These are phyloP conservation scores for Helogale parvula DNA, from an alignment of 2,113 vertebrate species.

Conservation along the genomic window DNA sequence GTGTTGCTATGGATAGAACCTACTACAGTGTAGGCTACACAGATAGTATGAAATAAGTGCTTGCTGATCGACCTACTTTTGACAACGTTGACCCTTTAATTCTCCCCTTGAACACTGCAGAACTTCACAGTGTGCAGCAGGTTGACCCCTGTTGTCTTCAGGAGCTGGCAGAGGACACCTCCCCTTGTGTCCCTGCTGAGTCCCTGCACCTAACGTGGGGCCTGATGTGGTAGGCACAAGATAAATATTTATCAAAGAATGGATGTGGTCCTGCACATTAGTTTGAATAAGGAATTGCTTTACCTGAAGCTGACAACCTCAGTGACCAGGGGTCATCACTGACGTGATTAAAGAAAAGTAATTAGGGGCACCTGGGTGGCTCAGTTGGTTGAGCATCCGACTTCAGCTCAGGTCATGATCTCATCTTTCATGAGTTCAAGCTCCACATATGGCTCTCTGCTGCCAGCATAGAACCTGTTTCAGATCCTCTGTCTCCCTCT, in stretches of 20 bases:
- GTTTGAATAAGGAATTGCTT: not conserved
- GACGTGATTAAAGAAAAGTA: not conserved
- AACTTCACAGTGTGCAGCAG: no score
- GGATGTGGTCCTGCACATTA: not conserved
- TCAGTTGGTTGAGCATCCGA: no score
- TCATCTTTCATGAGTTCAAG: no score
- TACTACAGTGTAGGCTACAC: not conserved
- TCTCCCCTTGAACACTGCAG: not conserved
- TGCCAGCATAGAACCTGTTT: no score
- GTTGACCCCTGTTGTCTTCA: fast-evolving
- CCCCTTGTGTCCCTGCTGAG: not conserved
- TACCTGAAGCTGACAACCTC: not conserved
- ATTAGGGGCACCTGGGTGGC: no score
- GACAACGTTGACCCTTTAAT: fast-evolving
- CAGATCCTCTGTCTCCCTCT: no score
- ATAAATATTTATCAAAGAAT: not conserved
- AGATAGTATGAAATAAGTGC: not conserved
- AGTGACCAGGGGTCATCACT: not conserved
- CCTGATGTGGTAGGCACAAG: not conserved
- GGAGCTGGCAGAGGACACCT: not conserved
- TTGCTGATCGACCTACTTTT: not conserved
- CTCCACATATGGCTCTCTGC: no score
- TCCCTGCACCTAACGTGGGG: not conserved
- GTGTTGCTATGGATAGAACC: not conserved
- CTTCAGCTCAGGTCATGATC: no score